Percentiles rank a stretch among this genome's conserved stretches.
Evolutionary conservation across 1,140 invertebrate species (phyloP).

Genomic region (Pomphorhynchus laevis): DNA sequence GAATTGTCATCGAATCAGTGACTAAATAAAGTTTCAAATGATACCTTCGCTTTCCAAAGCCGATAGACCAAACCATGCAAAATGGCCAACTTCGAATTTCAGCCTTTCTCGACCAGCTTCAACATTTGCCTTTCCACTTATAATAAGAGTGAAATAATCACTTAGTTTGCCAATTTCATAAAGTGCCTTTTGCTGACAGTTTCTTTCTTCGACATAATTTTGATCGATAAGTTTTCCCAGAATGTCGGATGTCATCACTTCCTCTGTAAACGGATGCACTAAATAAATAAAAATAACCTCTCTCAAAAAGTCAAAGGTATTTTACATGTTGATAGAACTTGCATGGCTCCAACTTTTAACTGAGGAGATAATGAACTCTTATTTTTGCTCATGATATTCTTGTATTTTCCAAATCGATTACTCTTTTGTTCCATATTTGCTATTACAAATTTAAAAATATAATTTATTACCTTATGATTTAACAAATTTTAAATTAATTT

Average conservation of each 20-base stretch:
- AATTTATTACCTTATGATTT: too few relatives aligned
- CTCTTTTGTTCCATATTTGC: background rate
- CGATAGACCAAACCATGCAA: conserved; percentile 9
- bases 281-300: background rate
- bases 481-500: too few relatives aligned
- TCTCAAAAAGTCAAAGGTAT: background rate
- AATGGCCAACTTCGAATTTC: conserved; percentile 6
- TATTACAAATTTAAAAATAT: too few relatives aligned
- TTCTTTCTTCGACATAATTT: background rate
- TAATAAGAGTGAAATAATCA: conserved; percentile 9
- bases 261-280: conserved; percentile 4
- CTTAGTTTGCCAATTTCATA: conserved; percentile 2
- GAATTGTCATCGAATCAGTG: too few relatives aligned
- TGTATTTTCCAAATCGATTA: conserved; percentile 2
- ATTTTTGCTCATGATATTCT: conserved; percentile 5
- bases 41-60: too few relatives aligned
- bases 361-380: conserved; percentile 4
- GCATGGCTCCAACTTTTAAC: background rate
- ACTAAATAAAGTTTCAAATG: too few relatives aligned
- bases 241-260: conserved; percentile 1
- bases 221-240: background rate
- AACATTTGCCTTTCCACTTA: conserved; percentile 4
- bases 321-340: background rate
- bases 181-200: background rate
- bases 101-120: conserved; percentile 3